These are phyloP conservation scores for Glaucopsyche alexis DNA, from an alignment of 2,888 invertebrate genomes.

Conservation along the genomic window DNA sequence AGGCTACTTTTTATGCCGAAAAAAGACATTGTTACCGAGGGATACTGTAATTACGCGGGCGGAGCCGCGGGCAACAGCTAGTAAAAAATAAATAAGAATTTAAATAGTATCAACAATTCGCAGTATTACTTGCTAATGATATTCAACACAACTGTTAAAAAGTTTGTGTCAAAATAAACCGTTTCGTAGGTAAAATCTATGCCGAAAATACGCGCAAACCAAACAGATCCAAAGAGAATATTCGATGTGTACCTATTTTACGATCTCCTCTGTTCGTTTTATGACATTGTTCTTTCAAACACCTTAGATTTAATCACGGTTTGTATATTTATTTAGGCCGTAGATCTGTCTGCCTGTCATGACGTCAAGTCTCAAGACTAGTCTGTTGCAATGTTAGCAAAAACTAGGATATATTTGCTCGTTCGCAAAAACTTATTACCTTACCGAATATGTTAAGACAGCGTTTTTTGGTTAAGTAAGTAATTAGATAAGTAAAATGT, in stretches of 20 bases:
- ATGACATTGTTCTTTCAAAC: constrained; percentile 29
- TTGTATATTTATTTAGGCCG: constrained; percentile 24
- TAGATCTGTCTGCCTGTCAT: constrained; percentile 1
- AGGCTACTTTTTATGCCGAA: no score
- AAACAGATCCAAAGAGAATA: constrained; percentile 1
- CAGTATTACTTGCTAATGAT: constrained; percentile 4
- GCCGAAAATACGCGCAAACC: constrained; percentile 14
- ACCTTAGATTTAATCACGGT: constrained; percentile 13
- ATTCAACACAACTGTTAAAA: constrained; percentile 17
- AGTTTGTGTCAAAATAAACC: neutral
- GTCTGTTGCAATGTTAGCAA: constrained; percentile 1
- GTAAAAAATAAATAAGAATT: no score
- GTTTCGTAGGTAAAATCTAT: neutral
- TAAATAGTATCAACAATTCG: neutral
- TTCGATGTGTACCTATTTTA: constrained; percentile 17
- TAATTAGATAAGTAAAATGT: neutral
- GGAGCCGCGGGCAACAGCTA: no score
- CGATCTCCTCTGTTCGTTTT: constrained; percentile 19
- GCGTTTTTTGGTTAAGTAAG: neutral
- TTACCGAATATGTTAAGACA: neutral
- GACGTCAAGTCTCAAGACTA: constrained; percentile 13
- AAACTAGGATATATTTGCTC: constrained; percentile 1
- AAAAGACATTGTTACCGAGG: no score
- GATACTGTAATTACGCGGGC: no score
- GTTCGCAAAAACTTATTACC: neutral